phyloP scores from a whole-genome alignment of 2,888 invertebrate genomes.

The Venustoraphidia nigricollis region DNA sequence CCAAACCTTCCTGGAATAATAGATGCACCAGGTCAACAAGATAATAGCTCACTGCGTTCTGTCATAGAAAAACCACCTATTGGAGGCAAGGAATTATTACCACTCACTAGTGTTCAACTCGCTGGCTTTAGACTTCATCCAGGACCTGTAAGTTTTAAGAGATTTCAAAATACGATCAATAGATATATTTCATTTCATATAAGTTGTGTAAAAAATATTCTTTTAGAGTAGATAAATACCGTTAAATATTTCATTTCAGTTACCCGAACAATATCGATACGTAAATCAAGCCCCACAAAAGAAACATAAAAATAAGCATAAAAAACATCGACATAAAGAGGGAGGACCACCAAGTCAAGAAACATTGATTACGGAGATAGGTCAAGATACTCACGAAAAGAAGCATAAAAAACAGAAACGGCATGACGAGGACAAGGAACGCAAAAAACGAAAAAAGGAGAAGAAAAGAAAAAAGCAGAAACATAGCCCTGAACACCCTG shows the following conservation, averaged over 20 bases:
- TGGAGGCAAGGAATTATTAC: slow-evolving; percentile 76
- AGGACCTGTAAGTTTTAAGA: slow-evolving; percentile 51
- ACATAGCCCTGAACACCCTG: slow-evolving; percentile 75
- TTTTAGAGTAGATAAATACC: not conserved
- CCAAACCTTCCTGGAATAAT: slow-evolving; percentile 91
- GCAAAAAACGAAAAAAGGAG: slow-evolving; percentile 88
- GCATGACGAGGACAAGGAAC: slow-evolving; percentile 85
- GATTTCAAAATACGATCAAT: not conserved
- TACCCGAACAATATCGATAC: slow-evolving; percentile 90
- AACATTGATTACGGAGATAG: slow-evolving; percentile 45
- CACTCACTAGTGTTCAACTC: slow-evolving; percentile 72
- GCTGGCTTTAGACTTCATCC: slow-evolving; percentile 91
- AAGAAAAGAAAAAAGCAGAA: slow-evolving; percentile 91
- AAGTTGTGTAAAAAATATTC: not conserved
- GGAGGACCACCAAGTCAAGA: slow-evolving; percentile 65
- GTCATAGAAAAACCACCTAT: slow-evolving; percentile 93
- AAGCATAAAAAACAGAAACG: slow-evolving; percentile 90
- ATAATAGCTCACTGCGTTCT: slow-evolving; percentile 77
- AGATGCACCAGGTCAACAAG: slow-evolving; percentile 79
- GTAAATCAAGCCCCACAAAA: slow-evolving; percentile 83
- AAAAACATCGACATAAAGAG: slow-evolving; percentile 86
- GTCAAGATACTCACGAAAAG: slow-evolving; percentile 77
- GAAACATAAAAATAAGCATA: slow-evolving; percentile 90
- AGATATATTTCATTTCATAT: not conserved
- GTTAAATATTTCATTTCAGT: slow-evolving; percentile 27